Percentiles rank a stretch among this genome's conserved stretches.
Conservation (phyloP, 2,888 invertebrate species). For the Aphodius granarius region DNA sequence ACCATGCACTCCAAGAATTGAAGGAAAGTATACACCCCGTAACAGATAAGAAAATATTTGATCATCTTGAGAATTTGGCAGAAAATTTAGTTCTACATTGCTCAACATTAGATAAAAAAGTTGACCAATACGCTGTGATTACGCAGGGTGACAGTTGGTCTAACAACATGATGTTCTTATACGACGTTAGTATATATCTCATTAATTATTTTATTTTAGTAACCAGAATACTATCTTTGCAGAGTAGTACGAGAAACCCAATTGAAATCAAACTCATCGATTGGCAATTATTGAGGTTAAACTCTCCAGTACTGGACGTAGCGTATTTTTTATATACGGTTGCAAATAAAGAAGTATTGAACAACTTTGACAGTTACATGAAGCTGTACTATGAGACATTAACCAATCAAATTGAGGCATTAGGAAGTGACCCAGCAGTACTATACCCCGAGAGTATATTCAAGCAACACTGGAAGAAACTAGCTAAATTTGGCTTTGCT, state of each 20-base stretch:
- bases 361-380: constrained; percentile 41
- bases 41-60: background rate
- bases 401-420: constrained; percentile 33
- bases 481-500: constrained; percentile 33
- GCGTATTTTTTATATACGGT: constrained; percentile 44
- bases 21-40: constrained; percentile 4
- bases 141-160: constrained; percentile 33
- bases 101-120: constrained; percentile 5
- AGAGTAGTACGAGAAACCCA: constrained; percentile 20
- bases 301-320: constrained; percentile 42
- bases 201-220: background rate
- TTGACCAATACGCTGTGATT: constrained; percentile 27
- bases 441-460: constrained; percentile 42
- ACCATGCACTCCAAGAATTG: background rate
- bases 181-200: constrained; percentile 19
- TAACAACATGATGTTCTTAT: constrained; percentile 32
- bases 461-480: constrained; percentile 37
- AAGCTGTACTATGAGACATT: constrained; percentile 44
- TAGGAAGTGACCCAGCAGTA: constrained; percentile 38
- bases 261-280: constrained; percentile 36
- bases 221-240: constrained; percentile 20
- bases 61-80: background rate
- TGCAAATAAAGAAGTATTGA: constrained; percentile 39
- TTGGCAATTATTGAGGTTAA: constrained; percentile 37
- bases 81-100: background rate